A percentile compares a stretch with the other conserved stretches of the same genome.
Evolutionary conservation across 2,888 invertebrate genomes (phyloP).

Genomic region (Drosophila vallismaia): DNA sequence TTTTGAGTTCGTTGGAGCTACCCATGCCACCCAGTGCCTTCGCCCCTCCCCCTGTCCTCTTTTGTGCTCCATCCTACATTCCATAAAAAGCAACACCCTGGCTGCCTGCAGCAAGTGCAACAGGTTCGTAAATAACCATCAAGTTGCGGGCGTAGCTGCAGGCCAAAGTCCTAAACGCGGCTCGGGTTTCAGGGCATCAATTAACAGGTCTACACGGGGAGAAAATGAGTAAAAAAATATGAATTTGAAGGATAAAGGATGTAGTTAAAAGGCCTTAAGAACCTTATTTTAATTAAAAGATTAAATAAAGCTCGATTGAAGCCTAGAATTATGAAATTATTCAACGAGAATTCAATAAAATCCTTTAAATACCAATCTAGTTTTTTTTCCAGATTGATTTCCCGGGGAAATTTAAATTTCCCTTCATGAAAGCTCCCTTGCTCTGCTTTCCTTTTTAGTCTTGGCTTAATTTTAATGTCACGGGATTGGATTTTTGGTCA

Average conservation of each 20-base stretch:
- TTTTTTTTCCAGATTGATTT: no score
- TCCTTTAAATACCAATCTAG: no score
- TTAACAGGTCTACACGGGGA: slow-evolving; percentile 10
- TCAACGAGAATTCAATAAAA: no score
- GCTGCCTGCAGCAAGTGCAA: slow-evolving; percentile 35
- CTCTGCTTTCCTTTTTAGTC: no score
- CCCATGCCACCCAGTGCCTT: slow-evolving; percentile 12
- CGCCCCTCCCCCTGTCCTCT: no score
- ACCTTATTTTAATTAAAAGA: no score
- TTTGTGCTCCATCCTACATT: slow-evolving; percentile 3
- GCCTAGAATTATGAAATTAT: no score
- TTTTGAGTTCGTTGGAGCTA: neutral
- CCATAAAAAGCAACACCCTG: slow-evolving; percentile 6
- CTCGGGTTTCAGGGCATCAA: slow-evolving; percentile 40
- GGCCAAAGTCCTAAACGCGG: slow-evolving; percentile 48
- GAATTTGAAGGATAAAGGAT: neutral
- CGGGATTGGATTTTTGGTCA: neutral
- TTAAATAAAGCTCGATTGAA: no score
- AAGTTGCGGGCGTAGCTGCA: slow-evolving; percentile 49
- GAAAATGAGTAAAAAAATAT: neutral
- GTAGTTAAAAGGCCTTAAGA: neutral
- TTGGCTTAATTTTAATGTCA: neutral
- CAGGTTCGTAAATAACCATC: slow-evolving; percentile 49
- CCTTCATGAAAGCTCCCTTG: no score
- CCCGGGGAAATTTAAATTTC: no score